Base-by-base conservation (phyloP, 2,113 vertebrate genomes). In the Otocyon megalotis region DNA sequence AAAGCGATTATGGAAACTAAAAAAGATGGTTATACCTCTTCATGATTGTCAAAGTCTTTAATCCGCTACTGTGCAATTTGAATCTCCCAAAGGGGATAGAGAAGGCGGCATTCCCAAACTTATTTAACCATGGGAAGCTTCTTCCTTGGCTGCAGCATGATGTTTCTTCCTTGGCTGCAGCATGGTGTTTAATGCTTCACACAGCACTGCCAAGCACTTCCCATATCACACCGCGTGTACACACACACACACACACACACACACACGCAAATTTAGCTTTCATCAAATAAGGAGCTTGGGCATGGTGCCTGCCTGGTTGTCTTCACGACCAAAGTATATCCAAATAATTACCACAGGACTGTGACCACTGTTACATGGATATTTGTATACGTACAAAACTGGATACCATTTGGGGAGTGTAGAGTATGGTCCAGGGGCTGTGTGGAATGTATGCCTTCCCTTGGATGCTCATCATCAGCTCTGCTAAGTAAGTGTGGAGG, bases 381-480 rank as follows among this genome's bases (percentile, higher is more conserved):
- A 2, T 77, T 54, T 60, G 71, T 79, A 20, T 37, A 8, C 63
- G 43, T 54, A 22, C 43, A n/a, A n/a, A 35, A 6, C 30, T 63
- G 60, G 53, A 84, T 77, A 1, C 54, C 2, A 0, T 26, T 54
- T 14, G 3, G 43, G 32, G 17, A 50, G 15, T 2, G 4, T 43
- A 6, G 1, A 3, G 19, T 24, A 9, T 65, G 65, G 74, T 22
- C 56, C 50, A 14, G 48, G 22, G 17, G 22, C 80, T 43, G 20
- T 28, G 48, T 17, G 1, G 30, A 1, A 7, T 3, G 7, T 10
- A 10, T 0, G 4, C 69, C n/a, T 69, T 22, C 32, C 30, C 30
- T 26, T 0, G 2, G 35, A 14, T 14, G 13, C 54, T 81, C 81
- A 30, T 35, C 17, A 3, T 5, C 24, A 24, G 43, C 10, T 56